These are phyloP conservation scores for Diglossa brunneiventris DNA, from an alignment of 2,113 vertebrate genomes.

Conservation along the genomic window DNA sequence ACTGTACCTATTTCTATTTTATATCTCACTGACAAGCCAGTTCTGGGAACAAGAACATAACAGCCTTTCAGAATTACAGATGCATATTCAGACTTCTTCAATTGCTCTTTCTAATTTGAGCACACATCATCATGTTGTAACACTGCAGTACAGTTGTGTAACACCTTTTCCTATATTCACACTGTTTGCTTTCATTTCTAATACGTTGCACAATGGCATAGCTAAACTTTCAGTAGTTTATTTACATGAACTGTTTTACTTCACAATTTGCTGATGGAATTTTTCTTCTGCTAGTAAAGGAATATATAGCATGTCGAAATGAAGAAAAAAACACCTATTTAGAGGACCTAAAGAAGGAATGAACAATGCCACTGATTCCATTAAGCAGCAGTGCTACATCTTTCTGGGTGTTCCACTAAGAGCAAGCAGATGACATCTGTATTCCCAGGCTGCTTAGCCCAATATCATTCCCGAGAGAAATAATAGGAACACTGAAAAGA, in stretches of 20 bases:
- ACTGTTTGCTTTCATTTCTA: slow-evolving; percentile 13
- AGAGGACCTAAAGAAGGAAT: background rate
- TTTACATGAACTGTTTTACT: background rate
- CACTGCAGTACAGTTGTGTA: background rate
- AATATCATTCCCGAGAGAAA: background rate
- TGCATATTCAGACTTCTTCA: slow-evolving; percentile 1
- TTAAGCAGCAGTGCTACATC: background rate
- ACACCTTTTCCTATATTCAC: background rate
- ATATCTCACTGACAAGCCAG: background rate
- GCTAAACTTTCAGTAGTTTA: background rate
- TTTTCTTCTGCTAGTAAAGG: background rate
- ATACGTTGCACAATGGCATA: background rate
- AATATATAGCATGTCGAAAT: background rate
- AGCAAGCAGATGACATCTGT: background rate
- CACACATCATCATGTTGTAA: background rate
- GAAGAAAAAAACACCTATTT: background rate
- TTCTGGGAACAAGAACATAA: background rate
- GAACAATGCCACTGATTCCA: background rate
- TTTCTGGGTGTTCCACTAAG: background rate
- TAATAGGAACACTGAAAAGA: slow-evolving; percentile 21
- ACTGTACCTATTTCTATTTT: background rate
- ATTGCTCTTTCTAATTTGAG: background rate
- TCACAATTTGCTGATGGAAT: background rate
- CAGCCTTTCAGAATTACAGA: background rate
- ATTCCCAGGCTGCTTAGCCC: background rate